phyloP scores from a whole-genome alignment of 2,888 invertebrate genomes.

The Drosophila emarginata region DNA sequence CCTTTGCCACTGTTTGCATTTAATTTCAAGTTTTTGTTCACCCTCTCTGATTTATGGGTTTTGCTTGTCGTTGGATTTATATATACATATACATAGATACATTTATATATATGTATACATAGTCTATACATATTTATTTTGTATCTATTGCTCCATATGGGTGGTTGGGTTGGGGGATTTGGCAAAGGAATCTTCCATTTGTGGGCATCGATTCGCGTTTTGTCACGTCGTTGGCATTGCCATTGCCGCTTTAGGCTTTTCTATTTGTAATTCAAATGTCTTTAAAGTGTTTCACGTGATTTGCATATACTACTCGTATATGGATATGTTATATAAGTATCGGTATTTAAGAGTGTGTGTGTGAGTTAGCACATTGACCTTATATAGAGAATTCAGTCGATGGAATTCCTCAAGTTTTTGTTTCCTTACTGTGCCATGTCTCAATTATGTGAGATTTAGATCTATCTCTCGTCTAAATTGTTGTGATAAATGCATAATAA shows the following conservation, averaged over 20 bases:
- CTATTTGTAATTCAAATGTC: constrained; percentile 75
- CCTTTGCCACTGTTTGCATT: constrained; percentile 67
- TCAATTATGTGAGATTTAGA: constrained; percentile 39
- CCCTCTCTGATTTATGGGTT: constrained; percentile 71
- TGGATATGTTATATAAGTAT: constrained; percentile 29
- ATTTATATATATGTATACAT: constrained; percentile 40
- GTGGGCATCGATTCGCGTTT: constrained; percentile 44
- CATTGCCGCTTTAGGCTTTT: constrained; percentile 39
- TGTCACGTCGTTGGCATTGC: constrained; percentile 54
- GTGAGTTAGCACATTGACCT: constrained; percentile 37
- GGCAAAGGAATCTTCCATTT: constrained; percentile 15
- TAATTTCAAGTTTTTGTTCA: constrained; percentile 63
- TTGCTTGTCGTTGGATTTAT: constrained; percentile 37
- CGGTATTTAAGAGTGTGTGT: constrained; percentile 1
- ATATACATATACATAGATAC: constrained; percentile 34
- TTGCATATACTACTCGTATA: constrained; percentile 39
- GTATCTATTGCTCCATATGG: constrained; percentile 57
- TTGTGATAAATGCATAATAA: constrained; percentile 52
- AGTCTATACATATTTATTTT: constrained; percentile 68
- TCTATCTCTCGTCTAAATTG: constrained; percentile 48
- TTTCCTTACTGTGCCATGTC: constrained; percentile 25
- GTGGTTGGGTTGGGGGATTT: constrained; percentile 5
- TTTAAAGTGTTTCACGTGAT: constrained; percentile 66
- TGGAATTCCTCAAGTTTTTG: not conserved
- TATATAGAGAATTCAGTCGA: not conserved